phyloP scores from a whole-genome alignment of 2,113 vertebrate species.

The mouse (Mus musculus) region DNA sequence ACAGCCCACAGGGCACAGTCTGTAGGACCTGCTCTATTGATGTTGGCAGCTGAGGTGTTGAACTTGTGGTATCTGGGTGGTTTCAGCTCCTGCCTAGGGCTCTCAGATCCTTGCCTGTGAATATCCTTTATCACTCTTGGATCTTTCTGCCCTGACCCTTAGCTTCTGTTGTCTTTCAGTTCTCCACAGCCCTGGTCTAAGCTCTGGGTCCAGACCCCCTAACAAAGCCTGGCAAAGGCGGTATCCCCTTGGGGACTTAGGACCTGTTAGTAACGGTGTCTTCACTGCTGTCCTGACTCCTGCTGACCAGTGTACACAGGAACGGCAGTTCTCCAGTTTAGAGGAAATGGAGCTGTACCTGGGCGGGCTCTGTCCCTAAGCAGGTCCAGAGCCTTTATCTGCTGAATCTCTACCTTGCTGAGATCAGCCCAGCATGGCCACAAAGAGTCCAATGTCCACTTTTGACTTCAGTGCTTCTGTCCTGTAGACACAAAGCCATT shows the following conservation, averaged over 20 bases:
- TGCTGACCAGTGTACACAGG: not conserved
- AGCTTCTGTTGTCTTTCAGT: not conserved
- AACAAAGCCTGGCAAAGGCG: not conserved
- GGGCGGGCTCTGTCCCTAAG: not conserved
- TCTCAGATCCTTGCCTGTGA: not conserved
- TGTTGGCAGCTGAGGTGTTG: not conserved
- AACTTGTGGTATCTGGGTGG: not conserved
- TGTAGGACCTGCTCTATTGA: not conserved
- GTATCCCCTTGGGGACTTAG: not conserved
- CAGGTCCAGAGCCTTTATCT: not conserved
- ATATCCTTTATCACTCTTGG: not conserved
- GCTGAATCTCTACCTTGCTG: not conserved
- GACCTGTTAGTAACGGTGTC: not conserved
- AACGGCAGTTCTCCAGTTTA: rapidly evolving
- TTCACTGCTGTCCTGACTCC: rapidly evolving
- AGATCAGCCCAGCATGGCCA: not conserved
- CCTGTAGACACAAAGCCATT: not conserved
- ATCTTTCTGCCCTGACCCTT: not conserved
- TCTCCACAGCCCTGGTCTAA: not conserved
- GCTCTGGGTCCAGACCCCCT: not conserved
- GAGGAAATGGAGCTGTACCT: not conserved
- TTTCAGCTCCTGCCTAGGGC: not conserved
- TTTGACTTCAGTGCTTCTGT: not conserved
- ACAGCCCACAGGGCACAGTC: not conserved
- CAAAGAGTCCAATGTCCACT: too few species aligned